Percentiles rank a stretch among this genome's conserved stretches.
Evolutionary conservation across 2,888 invertebrate genomes (phyloP).

Genomic region (Morpho achilles): DNA sequence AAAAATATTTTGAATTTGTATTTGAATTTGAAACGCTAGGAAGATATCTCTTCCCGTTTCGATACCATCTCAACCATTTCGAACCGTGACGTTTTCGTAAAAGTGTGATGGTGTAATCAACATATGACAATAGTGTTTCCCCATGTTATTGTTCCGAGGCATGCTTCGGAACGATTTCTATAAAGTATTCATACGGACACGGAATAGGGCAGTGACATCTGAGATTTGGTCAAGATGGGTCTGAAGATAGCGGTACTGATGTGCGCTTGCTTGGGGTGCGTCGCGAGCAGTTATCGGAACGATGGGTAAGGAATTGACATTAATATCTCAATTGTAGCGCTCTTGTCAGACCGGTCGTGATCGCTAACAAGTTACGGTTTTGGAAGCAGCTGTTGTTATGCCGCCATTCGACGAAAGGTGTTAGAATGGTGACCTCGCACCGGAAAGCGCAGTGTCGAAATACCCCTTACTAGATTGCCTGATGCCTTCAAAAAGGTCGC

Average conservation of each 20-base stretch:
- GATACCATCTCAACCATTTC: conserved; percentile 42
- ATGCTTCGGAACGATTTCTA: conserved; percentile 65
- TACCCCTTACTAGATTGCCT: too few relatives aligned
- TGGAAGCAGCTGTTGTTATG: too few relatives aligned
- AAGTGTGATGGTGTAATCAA: conserved; percentile 50
- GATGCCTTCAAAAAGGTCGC: too few relatives aligned
- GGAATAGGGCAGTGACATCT: conserved; percentile 48
- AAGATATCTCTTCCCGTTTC: conserved; percentile 19
- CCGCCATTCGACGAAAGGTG: too few relatives aligned
- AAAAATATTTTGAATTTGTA: too few relatives aligned
- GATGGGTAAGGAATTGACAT: conserved; percentile 51
- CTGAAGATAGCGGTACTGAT: conserved; percentile 36
- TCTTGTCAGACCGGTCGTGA: too few relatives aligned
- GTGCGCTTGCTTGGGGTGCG: conserved; percentile 33
- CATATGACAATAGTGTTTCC: conserved; percentile 63
- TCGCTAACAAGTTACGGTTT: too few relatives aligned
- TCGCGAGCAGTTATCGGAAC: conserved; percentile 49
- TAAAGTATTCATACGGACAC: conserved; percentile 55
- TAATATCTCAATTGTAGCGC: too few relatives aligned
- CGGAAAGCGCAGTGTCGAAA: too few relatives aligned
- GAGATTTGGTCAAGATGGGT: conserved; percentile 48
- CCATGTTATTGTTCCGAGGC: conserved; percentile 65
- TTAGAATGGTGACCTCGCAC: too few relatives aligned
- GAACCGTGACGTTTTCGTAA: conserved; percentile 40
- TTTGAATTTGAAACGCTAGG: too few relatives aligned